These are phyloP conservation scores for Metaphire vulgaris DNA, from an alignment of 1,140 invertebrate species.

Conservation along the genomic window DNA sequence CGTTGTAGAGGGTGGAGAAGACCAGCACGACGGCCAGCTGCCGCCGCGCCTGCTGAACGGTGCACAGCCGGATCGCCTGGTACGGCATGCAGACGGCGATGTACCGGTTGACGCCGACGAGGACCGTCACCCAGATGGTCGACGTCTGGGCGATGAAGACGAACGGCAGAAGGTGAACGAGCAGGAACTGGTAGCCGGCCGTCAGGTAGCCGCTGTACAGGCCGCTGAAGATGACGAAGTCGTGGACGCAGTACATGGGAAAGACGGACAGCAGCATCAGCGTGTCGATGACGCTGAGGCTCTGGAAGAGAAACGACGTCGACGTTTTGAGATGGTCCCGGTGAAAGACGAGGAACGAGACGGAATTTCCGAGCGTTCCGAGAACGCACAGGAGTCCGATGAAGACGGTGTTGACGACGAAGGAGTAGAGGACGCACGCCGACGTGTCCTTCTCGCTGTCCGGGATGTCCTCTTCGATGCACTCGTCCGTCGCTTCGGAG, in stretches of 20 bases:
- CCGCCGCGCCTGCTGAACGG: constrained; percentile 21
- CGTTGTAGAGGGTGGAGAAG: constrained; percentile 22
- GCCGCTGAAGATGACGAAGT: constrained; percentile 4
- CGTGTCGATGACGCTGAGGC: constrained; percentile 20
- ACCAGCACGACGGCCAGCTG: constrained; percentile 22
- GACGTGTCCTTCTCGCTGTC: background rate
- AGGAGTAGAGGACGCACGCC: constrained; percentile 25
- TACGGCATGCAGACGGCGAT: constrained; percentile 28
- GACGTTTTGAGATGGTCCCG: constrained; percentile 27
- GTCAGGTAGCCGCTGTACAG: background rate
- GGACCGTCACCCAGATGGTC: constrained; percentile 29
- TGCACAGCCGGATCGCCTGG: constrained; percentile 25
- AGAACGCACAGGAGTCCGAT: constrained; percentile 18
- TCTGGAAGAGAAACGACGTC: constrained; percentile 26
- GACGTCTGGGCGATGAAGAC: constrained; percentile 22
- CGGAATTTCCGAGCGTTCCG: constrained; percentile 20
- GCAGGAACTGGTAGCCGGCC: constrained; percentile 5
- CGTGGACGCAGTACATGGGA: constrained; percentile 12
- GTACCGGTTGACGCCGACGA: constrained; percentile 25
- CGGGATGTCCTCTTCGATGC: background rate
- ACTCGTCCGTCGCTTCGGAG: no score
- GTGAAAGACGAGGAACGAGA: constrained; percentile 21
- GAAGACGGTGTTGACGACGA: constrained; percentile 25
- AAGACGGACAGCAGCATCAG: constrained; percentile 10
- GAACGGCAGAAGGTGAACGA: constrained; percentile 10